phyloP scores from a whole-genome alignment of 2,113 vertebrate genomes.

The Zingel zingel region DNA sequence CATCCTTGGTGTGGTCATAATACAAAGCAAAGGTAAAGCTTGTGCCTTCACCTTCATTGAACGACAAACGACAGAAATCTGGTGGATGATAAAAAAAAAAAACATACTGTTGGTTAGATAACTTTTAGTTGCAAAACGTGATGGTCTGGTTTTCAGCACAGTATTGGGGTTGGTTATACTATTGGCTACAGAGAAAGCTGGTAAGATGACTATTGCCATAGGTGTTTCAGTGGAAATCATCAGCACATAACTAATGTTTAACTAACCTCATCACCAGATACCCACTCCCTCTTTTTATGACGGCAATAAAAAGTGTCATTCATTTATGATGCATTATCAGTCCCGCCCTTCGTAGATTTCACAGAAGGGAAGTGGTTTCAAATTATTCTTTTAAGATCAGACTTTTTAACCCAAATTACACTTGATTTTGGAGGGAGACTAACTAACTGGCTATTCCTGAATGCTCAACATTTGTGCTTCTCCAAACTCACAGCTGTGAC shows the following conservation, averaged over 20 bases:
- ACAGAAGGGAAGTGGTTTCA: constrained; percentile 32
- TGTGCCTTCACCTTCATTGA: constrained; percentile 48
- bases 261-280: constrained; percentile 60
- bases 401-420: background rate
- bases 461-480: background rate
- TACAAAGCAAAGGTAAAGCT: constrained; percentile 1
- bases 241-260: constrained; percentile 75
- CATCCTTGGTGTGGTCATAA: constrained; percentile 49
- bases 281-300: constrained; percentile 82
- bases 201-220: background rate
- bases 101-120: background rate
- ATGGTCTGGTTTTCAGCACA: background rate
- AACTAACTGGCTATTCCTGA: background rate
- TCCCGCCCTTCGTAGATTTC: constrained; percentile 44
- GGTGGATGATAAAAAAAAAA: constrained; percentile 50
- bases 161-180: background rate
- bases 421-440: constrained; percentile 9
- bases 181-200: background rate
- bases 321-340: constrained; percentile 47
- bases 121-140: background rate
- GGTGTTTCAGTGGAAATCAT: constrained; percentile 17
- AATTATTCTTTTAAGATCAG: constrained; percentile 10
- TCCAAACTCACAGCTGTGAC: background rate
- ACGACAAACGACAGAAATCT: constrained; percentile 63
- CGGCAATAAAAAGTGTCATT: constrained; percentile 72